These are phyloP conservation scores for Leptodactylus fallax DNA, from an alignment of 2,797 vertebrate species.

Conservation along the genomic window DNA sequence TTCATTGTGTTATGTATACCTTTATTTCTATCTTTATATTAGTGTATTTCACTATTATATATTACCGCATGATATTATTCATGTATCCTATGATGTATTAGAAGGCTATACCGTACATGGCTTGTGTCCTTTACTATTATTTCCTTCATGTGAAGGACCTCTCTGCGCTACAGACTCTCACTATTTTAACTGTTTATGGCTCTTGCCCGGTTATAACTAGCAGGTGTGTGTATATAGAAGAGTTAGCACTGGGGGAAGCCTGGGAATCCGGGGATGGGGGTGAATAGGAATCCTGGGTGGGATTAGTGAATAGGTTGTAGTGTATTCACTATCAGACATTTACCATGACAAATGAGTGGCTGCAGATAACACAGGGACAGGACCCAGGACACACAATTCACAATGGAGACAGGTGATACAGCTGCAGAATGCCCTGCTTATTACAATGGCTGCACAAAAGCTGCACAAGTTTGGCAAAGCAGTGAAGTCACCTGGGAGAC, in stretches of 20 bases:
- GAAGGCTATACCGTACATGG: no score
- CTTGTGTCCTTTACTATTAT: no score
- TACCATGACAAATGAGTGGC: slow-evolving; percentile 70
- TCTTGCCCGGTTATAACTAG: neutral
- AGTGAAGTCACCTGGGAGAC: slow-evolving; percentile 1
- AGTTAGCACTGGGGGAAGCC: slow-evolving; percentile 19
- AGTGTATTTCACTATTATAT: neutral
- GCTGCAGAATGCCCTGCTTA: neutral
- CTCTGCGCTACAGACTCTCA: neutral
- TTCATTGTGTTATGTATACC: neutral
- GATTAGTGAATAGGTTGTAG: slow-evolving; percentile 66
- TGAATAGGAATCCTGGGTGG: slow-evolving; percentile 51
- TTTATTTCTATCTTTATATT: neutral
- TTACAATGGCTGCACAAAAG: neutral
- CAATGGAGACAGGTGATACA: slow-evolving; percentile 55
- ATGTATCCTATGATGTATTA: no score
- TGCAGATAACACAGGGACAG: slow-evolving; percentile 60
- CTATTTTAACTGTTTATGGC: neutral
- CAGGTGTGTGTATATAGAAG: slow-evolving; percentile 50
- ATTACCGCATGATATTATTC: neutral
- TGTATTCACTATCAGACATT: slow-evolving; percentile 70
- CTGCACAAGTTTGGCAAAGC: neutral
- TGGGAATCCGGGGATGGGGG: slow-evolving; percentile 42
- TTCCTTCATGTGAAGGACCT: no score
- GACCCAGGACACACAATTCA: slow-evolving; percentile 36